These are phyloP conservation scores for Gila robusta DNA, from an alignment of 2,797 vertebrate genomes.

Conservation along the genomic window DNA sequence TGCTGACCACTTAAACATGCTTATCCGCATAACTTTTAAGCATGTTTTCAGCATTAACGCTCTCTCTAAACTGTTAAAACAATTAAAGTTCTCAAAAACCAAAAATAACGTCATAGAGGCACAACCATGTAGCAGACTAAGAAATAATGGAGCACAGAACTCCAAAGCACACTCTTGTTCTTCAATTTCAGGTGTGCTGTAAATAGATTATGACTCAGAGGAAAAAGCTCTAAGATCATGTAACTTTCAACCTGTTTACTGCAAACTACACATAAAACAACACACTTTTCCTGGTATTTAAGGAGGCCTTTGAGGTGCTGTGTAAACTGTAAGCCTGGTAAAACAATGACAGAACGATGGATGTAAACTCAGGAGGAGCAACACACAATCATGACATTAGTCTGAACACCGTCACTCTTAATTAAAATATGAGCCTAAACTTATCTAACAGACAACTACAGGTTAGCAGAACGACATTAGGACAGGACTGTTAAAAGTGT, in stretches of 20 bases:
- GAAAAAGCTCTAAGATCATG: constrained; percentile 21
- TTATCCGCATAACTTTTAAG: not conserved
- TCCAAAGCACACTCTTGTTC: constrained; percentile 10
- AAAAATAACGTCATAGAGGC: not conserved
- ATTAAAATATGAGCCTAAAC: not conserved
- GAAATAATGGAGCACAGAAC: not conserved
- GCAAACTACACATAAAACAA: not conserved
- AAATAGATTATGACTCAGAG: constrained; percentile 14
- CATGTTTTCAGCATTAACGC: constrained; percentile 1
- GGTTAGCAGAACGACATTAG: not conserved
- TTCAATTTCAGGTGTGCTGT: constrained; percentile 28
- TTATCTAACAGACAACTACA: not conserved
- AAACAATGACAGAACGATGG: not conserved
- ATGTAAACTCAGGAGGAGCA: not conserved
- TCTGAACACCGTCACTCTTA: not conserved
- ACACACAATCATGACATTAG: not conserved
- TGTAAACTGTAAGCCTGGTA: not conserved
- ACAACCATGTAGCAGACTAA: not conserved
- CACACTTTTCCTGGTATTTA: constrained; percentile 23
- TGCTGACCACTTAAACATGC: not conserved
- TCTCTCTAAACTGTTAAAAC: not conserved
- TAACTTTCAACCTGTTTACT: constrained; percentile 22
- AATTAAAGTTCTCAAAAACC: not conserved
- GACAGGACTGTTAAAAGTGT: not conserved
- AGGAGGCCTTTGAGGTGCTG: constrained; percentile 14